Evolutionary conservation across 1,140 invertebrate genomes (phyloP).

Genomic region (Anthonomus grandis): DNA sequence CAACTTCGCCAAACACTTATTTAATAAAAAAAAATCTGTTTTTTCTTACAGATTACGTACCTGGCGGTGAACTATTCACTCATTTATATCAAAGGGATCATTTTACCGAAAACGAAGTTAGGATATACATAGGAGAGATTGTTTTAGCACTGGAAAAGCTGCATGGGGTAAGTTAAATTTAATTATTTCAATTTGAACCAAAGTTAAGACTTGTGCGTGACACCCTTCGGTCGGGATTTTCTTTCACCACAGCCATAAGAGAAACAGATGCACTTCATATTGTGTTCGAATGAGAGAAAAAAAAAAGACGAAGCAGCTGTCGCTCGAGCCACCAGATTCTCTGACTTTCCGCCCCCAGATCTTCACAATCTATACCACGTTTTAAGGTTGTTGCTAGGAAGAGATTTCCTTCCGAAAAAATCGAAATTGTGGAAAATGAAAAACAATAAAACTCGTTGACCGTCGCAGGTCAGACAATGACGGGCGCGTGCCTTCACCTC

Average conservation of each 20-base stretch:
- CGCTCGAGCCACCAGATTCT: background rate
- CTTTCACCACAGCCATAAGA: background rate
- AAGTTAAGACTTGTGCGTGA: too few relatives aligned
- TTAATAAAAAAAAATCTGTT: background rate
- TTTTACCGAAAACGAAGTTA: constrained; percentile 80
- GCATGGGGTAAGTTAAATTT: constrained; percentile 77
- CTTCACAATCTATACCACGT: too few relatives aligned
- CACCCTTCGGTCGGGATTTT: background rate
- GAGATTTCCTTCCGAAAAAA: too few relatives aligned
- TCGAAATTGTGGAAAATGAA: too few relatives aligned
- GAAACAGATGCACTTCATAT: background rate
- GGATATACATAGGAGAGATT: constrained; percentile 89
- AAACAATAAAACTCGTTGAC: too few relatives aligned
- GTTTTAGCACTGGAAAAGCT: constrained; percentile 87
- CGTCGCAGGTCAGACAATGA: too few relatives aligned
- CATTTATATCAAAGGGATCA: constrained; percentile 85
- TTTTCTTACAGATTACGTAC: constrained; percentile 77
- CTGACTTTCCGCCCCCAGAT: background rate
- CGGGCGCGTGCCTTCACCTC: too few relatives aligned
- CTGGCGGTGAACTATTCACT: constrained; percentile 89
- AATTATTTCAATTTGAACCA: too few relatives aligned
- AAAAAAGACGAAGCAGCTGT: background rate
- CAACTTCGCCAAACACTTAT: too few relatives aligned
- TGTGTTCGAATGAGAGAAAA: background rate
- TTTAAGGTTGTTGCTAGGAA: too few relatives aligned